These are phyloP conservation scores for Plecturocebus donacophilus DNA, from an alignment of 2,113 vertebrate species.

Conservation along the genomic window DNA sequence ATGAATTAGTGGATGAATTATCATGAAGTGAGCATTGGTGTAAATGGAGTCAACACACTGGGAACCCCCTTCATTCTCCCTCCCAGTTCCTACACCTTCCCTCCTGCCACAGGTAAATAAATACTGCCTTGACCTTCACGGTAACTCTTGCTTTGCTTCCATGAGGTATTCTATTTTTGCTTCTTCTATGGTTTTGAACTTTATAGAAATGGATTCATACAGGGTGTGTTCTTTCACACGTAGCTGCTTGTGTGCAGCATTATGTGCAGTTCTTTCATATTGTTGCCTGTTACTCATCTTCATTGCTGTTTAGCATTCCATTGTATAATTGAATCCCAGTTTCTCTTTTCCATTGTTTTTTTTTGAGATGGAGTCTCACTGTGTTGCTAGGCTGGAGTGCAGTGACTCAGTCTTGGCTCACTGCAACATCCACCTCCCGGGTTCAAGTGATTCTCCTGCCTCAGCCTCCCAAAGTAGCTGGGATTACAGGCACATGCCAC, in stretches of 20 bases:
- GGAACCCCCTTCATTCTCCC: accelerated
- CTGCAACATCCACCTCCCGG: no score
- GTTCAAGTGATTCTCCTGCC: no score
- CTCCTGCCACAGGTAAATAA: neutral
- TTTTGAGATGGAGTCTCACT: no score
- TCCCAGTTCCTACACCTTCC: accelerated
- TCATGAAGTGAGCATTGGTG: no score
- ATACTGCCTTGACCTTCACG: accelerated
- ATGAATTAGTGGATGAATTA: neutral
- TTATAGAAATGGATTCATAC: neutral
- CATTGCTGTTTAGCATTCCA: accelerated
- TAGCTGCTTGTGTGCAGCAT: accelerated
- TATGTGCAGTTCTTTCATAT: accelerated
- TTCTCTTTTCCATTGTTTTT: neutral
- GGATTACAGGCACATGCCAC: no score
- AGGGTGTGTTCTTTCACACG: neutral
- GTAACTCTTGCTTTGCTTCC: neutral
- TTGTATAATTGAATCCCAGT: neutral
- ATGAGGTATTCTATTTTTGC: neutral
- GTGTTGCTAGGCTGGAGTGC: no score
- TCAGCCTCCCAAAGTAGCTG: no score
- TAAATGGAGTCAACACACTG: accelerated
- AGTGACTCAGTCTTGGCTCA: no score
- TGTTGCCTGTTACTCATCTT: accelerated
- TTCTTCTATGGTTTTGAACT: neutral